Evolutionary conservation across 2,888 invertebrate species (phyloP).

Genomic region (Plebejus anna): DNA sequence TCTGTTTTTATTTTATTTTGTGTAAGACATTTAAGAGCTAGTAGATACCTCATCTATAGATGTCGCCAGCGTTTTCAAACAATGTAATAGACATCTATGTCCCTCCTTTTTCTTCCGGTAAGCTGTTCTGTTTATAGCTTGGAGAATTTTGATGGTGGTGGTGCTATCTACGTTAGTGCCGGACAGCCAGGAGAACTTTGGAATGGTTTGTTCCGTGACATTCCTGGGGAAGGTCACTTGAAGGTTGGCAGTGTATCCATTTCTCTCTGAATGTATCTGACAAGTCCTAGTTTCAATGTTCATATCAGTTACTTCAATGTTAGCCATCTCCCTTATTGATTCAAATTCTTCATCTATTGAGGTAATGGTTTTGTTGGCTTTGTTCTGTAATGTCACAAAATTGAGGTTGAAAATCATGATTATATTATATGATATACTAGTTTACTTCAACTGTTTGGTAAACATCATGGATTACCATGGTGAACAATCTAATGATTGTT

Average conservation of each 20-base stretch:
- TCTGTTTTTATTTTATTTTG: not conserved
- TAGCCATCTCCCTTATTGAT: slow-evolving; percentile 73
- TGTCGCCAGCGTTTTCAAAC: slow-evolving; percentile 81
- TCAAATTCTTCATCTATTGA: slow-evolving; percentile 76
- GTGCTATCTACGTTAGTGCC: slow-evolving; percentile 84
- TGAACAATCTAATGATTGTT: no score
- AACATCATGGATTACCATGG: no score
- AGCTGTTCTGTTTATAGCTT: slow-evolving; percentile 89
- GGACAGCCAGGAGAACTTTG: slow-evolving; percentile 73
- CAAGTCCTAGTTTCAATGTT: slow-evolving; percentile 80
- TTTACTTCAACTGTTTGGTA: not conserved
- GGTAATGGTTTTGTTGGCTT: slow-evolving; percentile 57
- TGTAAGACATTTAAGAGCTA: not conserved
- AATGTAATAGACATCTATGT: slow-evolving; percentile 92
- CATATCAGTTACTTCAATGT: slow-evolving; percentile 78
- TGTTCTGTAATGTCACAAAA: slow-evolving; percentile 50
- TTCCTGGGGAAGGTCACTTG: slow-evolving; percentile 81
- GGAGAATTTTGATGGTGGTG: slow-evolving; percentile 86
- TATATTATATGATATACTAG: not conserved
- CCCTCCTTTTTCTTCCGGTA: slow-evolving; percentile 91
- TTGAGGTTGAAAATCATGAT: not conserved
- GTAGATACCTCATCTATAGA: slow-evolving; percentile 69
- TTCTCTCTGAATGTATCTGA: slow-evolving; percentile 77
- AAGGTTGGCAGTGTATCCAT: slow-evolving; percentile 75
- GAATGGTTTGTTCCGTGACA: slow-evolving; percentile 68